These are phyloP conservation scores for Hedya salicella DNA, from an alignment of 2,888 invertebrate species.

Conservation along the genomic window DNA sequence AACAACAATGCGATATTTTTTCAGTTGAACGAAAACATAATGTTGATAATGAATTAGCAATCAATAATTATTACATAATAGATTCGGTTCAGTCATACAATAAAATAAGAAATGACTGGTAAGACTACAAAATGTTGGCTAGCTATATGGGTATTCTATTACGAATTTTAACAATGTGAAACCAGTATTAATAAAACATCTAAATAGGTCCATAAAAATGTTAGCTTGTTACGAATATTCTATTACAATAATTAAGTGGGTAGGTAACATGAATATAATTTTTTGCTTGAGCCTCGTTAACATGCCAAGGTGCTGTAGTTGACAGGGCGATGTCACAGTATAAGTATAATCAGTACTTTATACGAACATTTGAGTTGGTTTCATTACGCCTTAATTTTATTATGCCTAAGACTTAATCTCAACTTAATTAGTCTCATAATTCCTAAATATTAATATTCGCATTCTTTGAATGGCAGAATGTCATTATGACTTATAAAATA, in stretches of 20 bases:
- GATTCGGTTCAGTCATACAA: not conserved
- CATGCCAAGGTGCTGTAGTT: conserved; percentile 49
- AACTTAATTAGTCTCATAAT: too few species aligned
- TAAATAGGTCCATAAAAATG: conserved; percentile 44
- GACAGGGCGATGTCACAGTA: conserved; percentile 44
- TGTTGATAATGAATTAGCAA: too few species aligned
- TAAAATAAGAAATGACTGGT: not conserved
- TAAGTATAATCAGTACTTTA: conserved; percentile 11
- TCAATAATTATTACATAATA: too few species aligned
- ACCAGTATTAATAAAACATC: conserved; percentile 39
- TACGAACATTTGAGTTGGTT: too few species aligned
- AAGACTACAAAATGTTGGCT: conserved; percentile 1
- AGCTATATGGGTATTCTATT: not conserved
- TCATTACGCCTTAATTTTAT: not conserved
- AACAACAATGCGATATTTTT: too few species aligned
- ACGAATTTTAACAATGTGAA: conserved; percentile 19
- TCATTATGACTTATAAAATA: too few species aligned
- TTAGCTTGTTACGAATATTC: conserved; percentile 38
- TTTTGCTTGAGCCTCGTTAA: conserved; percentile 45
- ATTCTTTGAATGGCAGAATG: too few species aligned
- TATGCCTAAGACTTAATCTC: too few species aligned
- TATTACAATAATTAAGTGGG: conserved; percentile 30
- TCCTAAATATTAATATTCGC: too few species aligned
- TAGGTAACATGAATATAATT: conserved; percentile 26
- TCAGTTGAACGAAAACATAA: too few species aligned